phyloP scores from a whole-genome alignment of 2,888 invertebrate genomes.

The Clistopyga incitator region DNA sequence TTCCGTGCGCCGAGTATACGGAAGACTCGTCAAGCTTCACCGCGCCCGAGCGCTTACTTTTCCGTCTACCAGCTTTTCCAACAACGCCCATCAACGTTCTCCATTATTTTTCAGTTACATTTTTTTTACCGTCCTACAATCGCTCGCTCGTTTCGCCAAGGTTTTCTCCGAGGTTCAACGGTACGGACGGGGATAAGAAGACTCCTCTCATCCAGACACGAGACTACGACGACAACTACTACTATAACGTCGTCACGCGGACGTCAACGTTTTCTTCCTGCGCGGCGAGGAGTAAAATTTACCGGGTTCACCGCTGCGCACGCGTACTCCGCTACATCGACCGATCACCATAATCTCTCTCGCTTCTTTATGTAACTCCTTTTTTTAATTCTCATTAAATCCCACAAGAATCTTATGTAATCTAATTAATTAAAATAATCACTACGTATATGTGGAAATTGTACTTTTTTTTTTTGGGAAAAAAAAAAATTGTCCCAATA shows the following conservation, averaged over 20 bases:
- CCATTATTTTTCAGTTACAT: slow-evolving; percentile 65
- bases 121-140: slow-evolving; percentile 33
- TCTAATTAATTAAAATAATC: too few species aligned
- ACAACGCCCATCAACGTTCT: slow-evolving; percentile 63
- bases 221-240: slow-evolving; percentile 5
- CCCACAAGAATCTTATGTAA: too few species aligned
- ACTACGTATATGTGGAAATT: too few species aligned
- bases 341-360: too few species aligned
- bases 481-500: too few species aligned
- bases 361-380: too few species aligned
- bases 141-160: slow-evolving; percentile 47
- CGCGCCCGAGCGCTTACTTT: slow-evolving; percentile 43
- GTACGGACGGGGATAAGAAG: slow-evolving; percentile 28
- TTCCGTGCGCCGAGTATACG: background rate
- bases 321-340: too few species aligned
- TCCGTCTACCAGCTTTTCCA: slow-evolving; percentile 33
- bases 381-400: too few species aligned
- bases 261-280: slow-evolving; percentile 56
- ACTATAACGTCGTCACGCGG: slow-evolving; percentile 34
- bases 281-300: slow-evolving; percentile 64
- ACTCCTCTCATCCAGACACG: slow-evolving; percentile 10
- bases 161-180: slow-evolving; percentile 50
- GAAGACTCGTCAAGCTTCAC: slow-evolving; percentile 35
- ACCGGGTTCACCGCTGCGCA: slow-evolving; percentile 53
- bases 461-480: too few species aligned